Evolutionary conservation across 2,113 vertebrate species (phyloP).

Genomic region (Lepus timidus): DNA sequence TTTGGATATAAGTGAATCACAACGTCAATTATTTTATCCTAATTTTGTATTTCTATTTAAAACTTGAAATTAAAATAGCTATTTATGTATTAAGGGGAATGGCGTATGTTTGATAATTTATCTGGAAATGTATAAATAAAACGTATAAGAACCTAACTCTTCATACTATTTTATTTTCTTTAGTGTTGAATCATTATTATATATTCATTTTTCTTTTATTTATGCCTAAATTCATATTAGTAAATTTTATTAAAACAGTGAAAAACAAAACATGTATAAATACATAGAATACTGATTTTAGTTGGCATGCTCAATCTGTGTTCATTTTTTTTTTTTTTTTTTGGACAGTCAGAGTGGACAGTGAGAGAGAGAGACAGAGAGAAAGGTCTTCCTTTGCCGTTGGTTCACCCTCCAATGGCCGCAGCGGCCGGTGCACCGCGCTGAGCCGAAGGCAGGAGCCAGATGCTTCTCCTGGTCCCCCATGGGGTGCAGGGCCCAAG

Average conservation of each 20-base stretch:
- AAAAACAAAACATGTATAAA: background rate
- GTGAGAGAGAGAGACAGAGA: too few species aligned
- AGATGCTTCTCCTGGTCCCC: too few species aligned
- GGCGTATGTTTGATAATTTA: background rate
- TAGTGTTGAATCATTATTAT: background rate
- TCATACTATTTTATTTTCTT: background rate
- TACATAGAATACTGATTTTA: conserved; percentile 4
- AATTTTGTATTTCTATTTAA: background rate
- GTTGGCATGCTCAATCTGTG: background rate
- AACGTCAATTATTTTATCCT: background rate
- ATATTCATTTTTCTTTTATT: background rate
- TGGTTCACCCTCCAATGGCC: too few species aligned
- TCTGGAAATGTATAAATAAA: background rate
- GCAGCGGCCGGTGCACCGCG: too few species aligned
- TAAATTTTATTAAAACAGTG: background rate
- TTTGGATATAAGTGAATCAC: background rate
- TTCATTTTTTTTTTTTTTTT: background rate
- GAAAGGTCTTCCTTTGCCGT: too few species aligned
- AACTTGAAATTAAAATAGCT: background rate
- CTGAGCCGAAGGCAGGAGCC: too few species aligned
- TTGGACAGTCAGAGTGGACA: too few species aligned
- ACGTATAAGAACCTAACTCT: background rate
- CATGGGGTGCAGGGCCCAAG: too few species aligned
- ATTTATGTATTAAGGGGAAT: background rate
- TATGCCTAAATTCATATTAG: background rate